phyloP scores from a whole-genome alignment of 2,113 vertebrate genomes.

The Theristicus caerulescens region DNA sequence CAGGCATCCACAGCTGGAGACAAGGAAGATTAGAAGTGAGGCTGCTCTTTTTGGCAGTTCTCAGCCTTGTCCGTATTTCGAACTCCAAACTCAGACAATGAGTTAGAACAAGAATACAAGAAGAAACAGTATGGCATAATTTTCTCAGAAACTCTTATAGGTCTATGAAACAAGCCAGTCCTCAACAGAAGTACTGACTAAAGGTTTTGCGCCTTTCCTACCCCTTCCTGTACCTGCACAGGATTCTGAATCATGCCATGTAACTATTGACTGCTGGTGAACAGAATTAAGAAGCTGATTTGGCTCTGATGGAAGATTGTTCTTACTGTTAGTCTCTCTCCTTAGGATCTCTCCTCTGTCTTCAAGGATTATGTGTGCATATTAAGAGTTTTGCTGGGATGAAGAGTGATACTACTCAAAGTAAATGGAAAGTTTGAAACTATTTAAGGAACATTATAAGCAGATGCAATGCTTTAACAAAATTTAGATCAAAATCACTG shows the following conservation, averaged over 20 bases:
- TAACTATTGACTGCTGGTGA: not conserved
- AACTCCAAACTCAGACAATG: not conserved
- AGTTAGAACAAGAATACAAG: not conserved
- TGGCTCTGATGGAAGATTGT: not conserved
- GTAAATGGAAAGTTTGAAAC: not conserved
- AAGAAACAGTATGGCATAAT: not conserved
- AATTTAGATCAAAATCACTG: not conserved
- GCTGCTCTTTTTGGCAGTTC: not conserved
- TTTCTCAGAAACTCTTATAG: not conserved
- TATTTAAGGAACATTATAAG: not conserved
- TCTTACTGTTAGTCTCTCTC: not conserved
- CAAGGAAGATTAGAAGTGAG: not conserved
- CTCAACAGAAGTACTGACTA: not conserved
- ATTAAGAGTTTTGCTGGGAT: not conserved
- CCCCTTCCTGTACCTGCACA: not conserved
- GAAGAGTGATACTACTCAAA: not conserved
- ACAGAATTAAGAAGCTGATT: not conserved
- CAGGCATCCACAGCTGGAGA: not conserved
- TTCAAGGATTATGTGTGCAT: not conserved
- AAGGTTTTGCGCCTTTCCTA: not conserved
- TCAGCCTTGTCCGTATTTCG: not conserved
- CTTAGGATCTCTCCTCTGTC: not conserved
- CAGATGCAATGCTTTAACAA: not conserved
- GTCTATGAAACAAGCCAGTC: not conserved
- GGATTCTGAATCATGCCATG: not conserved